Base-by-base conservation (phyloP, 37 sponge, comb jelly and placozoan species). In the Tethya wilhelma region DNA sequence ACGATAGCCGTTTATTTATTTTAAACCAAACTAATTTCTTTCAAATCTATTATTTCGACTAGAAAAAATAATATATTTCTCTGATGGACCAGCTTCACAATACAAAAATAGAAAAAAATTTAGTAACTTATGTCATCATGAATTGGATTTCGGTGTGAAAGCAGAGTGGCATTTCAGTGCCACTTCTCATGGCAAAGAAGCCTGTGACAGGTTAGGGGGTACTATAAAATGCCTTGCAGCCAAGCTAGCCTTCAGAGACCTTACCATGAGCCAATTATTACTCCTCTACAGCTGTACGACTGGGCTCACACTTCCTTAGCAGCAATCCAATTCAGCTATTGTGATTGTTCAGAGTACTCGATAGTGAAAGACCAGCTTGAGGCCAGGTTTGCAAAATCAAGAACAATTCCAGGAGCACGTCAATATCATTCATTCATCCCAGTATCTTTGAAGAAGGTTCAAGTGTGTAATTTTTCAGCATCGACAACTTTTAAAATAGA, bases 201-300 rank as follows among this genome's bases (percentile, higher is more conserved):
- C 86, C 17, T 74, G 87, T 80, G 87, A 87, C 75, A 81, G 87
- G 38, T 44, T 87, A 3, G 87, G 87, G 39, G 87, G 87, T 28
- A 80, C 87, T 46, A 59, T 87, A 36, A 87, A 87, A 59, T 23
- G 81, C 4, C 45, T 80, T 2, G 81, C 87, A 44, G 86, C 86
- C n/a, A 81, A 64, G 81, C 80, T 20, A 87, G 87, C 46, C 69
- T 87, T n/a, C 87, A 87, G 43, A 43, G 75, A 66, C 80, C 87
- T 32, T 80, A 87, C 34, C 40, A 81, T 36, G 26, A 75, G 20
- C 88, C 80, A 40, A 87, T 87, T 11, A 81, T 87, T 77, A 87
- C 81, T 6, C 88, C 81, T 37, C 75, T 34, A 2, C 82, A 81
- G 67, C 49, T 87, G 70, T 87, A 44, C 66, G 81, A 87, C 14